Percentiles rank a stretch among this genome's conserved stretches.
Conservation (phyloP, 2,888 invertebrate species). For the Machimus rusticus region DNA sequence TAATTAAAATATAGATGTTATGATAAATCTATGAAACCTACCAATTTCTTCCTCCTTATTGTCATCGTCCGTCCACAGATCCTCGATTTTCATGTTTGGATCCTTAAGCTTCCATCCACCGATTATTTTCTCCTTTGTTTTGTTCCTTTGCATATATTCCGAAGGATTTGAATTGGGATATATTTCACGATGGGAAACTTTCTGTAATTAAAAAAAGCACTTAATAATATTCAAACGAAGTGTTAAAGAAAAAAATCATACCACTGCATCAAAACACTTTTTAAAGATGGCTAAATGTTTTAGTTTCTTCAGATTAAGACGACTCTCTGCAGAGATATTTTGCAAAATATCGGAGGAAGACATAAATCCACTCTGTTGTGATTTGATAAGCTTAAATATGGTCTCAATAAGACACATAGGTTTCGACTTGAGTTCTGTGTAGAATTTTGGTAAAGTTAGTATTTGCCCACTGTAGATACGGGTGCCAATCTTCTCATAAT, state of each 20-base stretch:
- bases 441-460: conserved; percentile 72
- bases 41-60: conserved; percentile 59
- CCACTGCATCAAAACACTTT: conserved; percentile 66
- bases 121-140: conserved; percentile 63
- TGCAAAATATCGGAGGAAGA: conserved; percentile 47
- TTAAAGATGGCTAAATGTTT: conserved; percentile 64
- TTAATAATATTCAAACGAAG: neutral
- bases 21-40: neutral
- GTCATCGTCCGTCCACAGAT: conserved; percentile 64
- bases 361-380: conserved; percentile 65
- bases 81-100: conserved; percentile 65
- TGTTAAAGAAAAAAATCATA: conserved; percentile 54
- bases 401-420: conserved; percentile 60
- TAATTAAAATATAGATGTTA: neutral
- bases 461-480: conserved; percentile 64
- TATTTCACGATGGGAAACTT: conserved; percentile 66
- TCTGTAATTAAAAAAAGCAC: neutral
- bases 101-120: conserved; percentile 67
- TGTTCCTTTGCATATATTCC: conserved; percentile 61
- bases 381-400: conserved; percentile 58
- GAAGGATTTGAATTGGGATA: conserved; percentile 66
- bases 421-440: conserved; percentile 66
- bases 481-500: conserved; percentile 64
- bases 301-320: conserved; percentile 52
- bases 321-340: neutral